phyloP scores from a whole-genome alignment of 2,113 vertebrate genomes.

The Atherinomorus stipes region DNA sequence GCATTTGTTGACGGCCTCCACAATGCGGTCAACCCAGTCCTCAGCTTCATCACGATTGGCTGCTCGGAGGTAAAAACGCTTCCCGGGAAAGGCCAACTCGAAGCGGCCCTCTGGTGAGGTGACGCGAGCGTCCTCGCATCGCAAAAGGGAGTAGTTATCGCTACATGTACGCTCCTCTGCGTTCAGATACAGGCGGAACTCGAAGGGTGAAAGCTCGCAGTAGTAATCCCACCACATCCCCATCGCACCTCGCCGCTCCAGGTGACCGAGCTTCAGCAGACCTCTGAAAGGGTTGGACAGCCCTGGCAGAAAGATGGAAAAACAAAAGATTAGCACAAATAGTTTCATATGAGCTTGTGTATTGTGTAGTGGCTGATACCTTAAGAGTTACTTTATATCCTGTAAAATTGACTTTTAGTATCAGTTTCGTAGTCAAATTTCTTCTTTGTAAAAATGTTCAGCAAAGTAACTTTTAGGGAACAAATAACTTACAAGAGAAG shows the following conservation, averaged over 20 bases:
- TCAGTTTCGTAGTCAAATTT: too few species aligned
- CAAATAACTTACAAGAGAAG: neutral
- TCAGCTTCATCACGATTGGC: constrained; percentile 89
- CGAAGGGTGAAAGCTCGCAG: constrained; percentile 93
- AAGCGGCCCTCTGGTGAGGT: constrained; percentile 88
- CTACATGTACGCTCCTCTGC: constrained; percentile 85
- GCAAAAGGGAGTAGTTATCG: constrained; percentile 91
- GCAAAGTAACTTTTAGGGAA: neutral
- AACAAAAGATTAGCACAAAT: neutral
- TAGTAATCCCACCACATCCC: constrained; percentile 91
- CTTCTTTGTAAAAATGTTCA: too few species aligned
- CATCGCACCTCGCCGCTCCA: constrained; percentile 87
- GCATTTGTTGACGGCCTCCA: constrained; percentile 88
- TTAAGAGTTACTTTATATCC: too few species aligned
- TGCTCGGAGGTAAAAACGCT: constrained; percentile 87
- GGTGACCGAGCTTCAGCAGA: constrained; percentile 92
- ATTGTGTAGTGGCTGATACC: too few species aligned
- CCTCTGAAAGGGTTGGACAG: constrained; percentile 94
- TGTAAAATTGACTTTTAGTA: too few species aligned
- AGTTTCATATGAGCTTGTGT: neutral
- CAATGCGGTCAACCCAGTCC: constrained; percentile 95
- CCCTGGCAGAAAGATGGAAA: constrained; percentile 68
- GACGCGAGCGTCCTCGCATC: constrained; percentile 86
- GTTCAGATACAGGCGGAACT: constrained; percentile 89
- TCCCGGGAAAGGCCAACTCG: constrained; percentile 88